Conservation (phyloP, 2,797 vertebrate genomes). For the Epinephelus coioides region DNA sequence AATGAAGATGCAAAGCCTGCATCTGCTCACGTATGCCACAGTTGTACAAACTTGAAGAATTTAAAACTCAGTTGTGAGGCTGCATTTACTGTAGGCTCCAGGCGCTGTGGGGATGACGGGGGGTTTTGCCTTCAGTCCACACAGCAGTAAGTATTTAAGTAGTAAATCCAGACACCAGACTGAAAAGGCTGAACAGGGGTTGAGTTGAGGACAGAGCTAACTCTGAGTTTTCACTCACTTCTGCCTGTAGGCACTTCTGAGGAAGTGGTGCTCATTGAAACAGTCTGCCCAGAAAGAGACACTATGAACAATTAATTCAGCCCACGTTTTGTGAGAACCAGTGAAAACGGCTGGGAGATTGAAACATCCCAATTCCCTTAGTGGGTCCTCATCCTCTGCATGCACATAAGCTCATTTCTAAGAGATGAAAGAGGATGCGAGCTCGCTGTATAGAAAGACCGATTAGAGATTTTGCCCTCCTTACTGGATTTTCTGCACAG, state of each 20-base stretch:
- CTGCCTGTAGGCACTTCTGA: constrained; percentile 57
- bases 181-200: constrained; percentile 48
- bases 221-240: constrained; percentile 36
- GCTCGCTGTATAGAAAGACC: constrained; percentile 48
- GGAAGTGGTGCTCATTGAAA: constrained; percentile 39
- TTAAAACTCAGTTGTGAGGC: constrained; percentile 22
- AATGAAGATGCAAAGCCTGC: background rate
- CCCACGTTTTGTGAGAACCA: constrained; percentile 58
- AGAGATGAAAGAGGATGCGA: constrained; percentile 68
- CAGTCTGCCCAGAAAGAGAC: constrained; percentile 36
- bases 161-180: constrained; percentile 59
- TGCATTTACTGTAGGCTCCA: constrained; percentile 17
- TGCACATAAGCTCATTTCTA: constrained; percentile 62
- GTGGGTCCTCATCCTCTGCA: constrained; percentile 56
- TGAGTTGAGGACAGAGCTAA: constrained; percentile 58
- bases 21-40: constrained; percentile 8
- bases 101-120: constrained; percentile 9
- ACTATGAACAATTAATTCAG: constrained; percentile 64
- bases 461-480: constrained; percentile 59
- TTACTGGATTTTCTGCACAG: constrained; percentile 40
- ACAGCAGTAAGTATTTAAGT: constrained; percentile 43
- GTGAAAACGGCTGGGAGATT: constrained; percentile 58
- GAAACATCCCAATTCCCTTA: constrained; percentile 69
- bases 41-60: constrained; percentile 22
- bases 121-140: constrained; percentile 29